A percentile compares a stretch with the other conserved stretches of the same genome.
Conservation (phyloP, 2,113 vertebrate genomes). For the Plotosus lineatus region DNA sequence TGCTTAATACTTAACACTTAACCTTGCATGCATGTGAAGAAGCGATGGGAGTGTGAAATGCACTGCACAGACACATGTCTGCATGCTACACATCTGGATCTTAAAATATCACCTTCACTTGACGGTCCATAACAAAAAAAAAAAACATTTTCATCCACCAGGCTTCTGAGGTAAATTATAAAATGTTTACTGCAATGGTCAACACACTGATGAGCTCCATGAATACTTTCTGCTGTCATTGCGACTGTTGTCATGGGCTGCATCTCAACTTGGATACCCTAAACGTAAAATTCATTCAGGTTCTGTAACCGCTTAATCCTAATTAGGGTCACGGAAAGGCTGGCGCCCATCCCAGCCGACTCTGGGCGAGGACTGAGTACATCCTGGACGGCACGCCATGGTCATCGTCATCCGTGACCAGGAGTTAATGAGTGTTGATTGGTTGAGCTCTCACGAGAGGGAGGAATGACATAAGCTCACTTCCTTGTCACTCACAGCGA, state of each 20-base stretch:
- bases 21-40: background rate
- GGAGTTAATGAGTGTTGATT: too few relatives aligned
- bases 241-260: background rate
- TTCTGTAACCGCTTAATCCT: too few relatives aligned
- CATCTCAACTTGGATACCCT: background rate
- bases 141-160: background rate
- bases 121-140: background rate
- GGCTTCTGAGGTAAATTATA: background rate
- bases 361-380: too few relatives aligned
- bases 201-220: background rate
- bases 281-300: too few relatives aligned
- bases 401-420: too few relatives aligned
- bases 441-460: too few relatives aligned
- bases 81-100: background rate
- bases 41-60: background rate
- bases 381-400: too few relatives aligned
- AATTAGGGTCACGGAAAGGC: too few relatives aligned
- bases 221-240: background rate
- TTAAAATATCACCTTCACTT: conserved; percentile 1
- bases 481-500: too few relatives aligned
- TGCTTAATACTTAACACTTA: background rate
- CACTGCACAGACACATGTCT: background rate
- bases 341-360: too few relatives aligned
- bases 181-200: background rate
- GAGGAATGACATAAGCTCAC: too few relatives aligned